Evolutionary conservation across 1,140 invertebrate species (phyloP), one percentile per base, ranked within the genome.

Genomic region (Oedothorax gibbosus): DNA sequence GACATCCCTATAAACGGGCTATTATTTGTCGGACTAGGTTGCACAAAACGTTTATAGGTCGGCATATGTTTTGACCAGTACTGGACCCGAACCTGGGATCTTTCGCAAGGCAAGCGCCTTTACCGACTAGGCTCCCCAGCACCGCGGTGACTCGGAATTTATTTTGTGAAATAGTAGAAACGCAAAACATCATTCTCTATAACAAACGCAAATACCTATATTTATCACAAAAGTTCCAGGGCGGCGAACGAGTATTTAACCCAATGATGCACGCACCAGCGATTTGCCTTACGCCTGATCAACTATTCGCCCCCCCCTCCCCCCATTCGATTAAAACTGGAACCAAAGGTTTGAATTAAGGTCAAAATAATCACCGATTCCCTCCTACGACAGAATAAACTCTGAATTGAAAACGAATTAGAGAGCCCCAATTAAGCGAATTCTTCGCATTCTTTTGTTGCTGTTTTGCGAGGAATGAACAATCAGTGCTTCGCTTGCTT

Each of bases 351-450:
- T 75, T 75, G 72, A 75, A 68, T 68, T 66, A 79, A 68, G 77
- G 64, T 56, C 62, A 79, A 68, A 68, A 79, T 68, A 79, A 79
- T 79, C 62, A 51, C 64, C 18, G n/a, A 56, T 11, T 66, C 50
- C 53, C 62, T 79, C 50, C 20, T 54, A 9, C 18, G 15, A 64
- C 8, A 77, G 75, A 77, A 64, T 77, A 68, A 77, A 79, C 64
- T 79, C 50, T 50, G 77, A 79, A 79, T 79, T 79, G 51, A 79
- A 79, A 68, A 68, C 51, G 64, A 79, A 68, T 79, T 68, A 68
- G 77, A 68, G 68, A 79, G 68, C 68, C 77, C 51, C 51, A 79
- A 79, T 79, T 68, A 79, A 79, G 77, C 77, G 64, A 56, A 68
- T 68, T 35, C 35, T 79, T 79, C 62, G 60, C 64, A 68, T 79